These are phyloP conservation scores for Spodoptera exigua DNA, from an alignment of 2,888 invertebrate species.

Conservation along the genomic window DNA sequence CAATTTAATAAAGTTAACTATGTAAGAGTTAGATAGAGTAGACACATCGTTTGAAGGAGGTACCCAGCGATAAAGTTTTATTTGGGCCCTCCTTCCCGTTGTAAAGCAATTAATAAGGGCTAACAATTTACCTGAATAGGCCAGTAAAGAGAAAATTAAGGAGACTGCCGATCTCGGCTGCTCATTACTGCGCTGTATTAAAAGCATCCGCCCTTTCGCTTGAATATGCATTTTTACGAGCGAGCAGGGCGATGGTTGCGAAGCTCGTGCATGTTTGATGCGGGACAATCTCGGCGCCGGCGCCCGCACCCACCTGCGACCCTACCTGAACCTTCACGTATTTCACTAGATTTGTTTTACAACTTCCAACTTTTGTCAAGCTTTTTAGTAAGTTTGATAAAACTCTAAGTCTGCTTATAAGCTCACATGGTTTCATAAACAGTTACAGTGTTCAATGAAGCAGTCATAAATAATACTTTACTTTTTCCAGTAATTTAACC, in stretches of 20 bases:
- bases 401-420: no score
- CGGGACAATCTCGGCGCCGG: constrained; percentile 83
- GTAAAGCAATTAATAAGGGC: constrained; percentile 78
- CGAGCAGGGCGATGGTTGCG: constrained; percentile 65
- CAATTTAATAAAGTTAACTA: constrained; percentile 23
- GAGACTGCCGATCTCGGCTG: constrained; percentile 81
- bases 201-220: constrained; percentile 82
- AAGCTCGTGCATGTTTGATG: constrained; percentile 85
- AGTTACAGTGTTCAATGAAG: no score
- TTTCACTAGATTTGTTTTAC: constrained; percentile 43
- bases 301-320: constrained; percentile 67
- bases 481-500: no score
- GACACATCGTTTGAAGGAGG: constrained; percentile 33
- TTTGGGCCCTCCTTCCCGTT: constrained; percentile 68
- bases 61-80: constrained; percentile 61
- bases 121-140: constrained; percentile 80
- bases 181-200: constrained; percentile 86
- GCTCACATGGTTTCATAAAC: no score
- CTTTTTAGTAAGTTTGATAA: not conserved
- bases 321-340: constrained; percentile 42
- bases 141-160: constrained; percentile 85
- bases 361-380: constrained; percentile 6
- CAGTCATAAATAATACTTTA: no score
- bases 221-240: constrained; percentile 89
- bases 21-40: constrained; percentile 14